These are phyloP conservation scores for Zygogramma bicolorata DNA, from an alignment of 2,888 invertebrate genomes.

Conservation along the genomic window DNA sequence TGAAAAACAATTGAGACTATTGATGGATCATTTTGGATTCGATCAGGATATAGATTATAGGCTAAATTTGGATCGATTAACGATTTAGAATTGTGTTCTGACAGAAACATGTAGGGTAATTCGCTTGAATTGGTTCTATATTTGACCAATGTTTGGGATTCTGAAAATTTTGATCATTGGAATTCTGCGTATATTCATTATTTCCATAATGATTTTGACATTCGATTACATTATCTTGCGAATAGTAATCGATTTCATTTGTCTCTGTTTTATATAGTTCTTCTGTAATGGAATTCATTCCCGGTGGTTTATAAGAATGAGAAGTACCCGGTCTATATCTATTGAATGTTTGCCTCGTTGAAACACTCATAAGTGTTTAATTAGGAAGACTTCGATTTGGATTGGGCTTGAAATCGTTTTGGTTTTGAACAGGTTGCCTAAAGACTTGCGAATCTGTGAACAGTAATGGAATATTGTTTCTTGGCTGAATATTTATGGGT, in stretches of 20 bases:
- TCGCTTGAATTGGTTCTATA: no score
- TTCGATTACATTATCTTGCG: neutral
- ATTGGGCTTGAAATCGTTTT: slow-evolving; percentile 12
- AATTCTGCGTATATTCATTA: neutral
- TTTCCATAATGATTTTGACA: neutral
- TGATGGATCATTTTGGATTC: no score
- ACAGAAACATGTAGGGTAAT: no score
- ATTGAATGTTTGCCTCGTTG: neutral
- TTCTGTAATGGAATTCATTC: slow-evolving; percentile 3
- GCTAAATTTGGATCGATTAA: no score
- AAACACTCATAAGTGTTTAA: neutral
- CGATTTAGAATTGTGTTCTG: no score
- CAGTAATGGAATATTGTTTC: neutral
- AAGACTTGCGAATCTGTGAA: neutral
- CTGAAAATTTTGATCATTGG: neutral
- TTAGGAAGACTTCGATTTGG: slow-evolving; percentile 2
- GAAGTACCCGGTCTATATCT: neutral
- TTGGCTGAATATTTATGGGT: neutral
- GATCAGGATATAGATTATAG: no score
- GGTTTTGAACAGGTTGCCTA: neutral
- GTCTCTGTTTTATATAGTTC: neutral
- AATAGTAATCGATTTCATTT: neutral
- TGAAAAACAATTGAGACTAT: no score
- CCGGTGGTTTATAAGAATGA: neutral
- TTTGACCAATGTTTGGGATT: neutral